These are phyloP conservation scores for Fringilla coelebs DNA, from an alignment of 2,797 vertebrate genomes.

Conservation along the genomic window DNA sequence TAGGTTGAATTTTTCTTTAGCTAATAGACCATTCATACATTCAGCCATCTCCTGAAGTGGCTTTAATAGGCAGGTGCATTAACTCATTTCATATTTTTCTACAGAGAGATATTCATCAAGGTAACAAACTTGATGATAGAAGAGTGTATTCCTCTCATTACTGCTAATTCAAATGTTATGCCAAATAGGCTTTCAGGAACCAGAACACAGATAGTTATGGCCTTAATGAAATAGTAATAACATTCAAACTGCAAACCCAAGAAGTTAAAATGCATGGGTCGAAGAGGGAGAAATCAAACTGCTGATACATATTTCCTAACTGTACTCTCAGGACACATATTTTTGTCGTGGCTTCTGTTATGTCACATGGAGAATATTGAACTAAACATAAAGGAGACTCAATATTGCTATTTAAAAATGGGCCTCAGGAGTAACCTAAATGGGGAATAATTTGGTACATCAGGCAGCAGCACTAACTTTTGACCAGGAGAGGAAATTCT, in stretches of 20 bases:
- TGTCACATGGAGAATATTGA: conserved; percentile 48
- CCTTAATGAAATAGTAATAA: conserved; percentile 36
- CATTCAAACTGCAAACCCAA: conserved; percentile 25
- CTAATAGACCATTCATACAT: neutral
- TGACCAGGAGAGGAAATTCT: conserved; percentile 39
- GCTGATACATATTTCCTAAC: conserved; percentile 36
- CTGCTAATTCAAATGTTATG: neutral
- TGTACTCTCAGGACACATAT: conserved; percentile 41
- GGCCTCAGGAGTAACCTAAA: conserved; percentile 34
- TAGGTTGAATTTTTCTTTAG: conserved; percentile 10
- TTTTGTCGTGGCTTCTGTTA: conserved; percentile 34
- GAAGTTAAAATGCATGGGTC: neutral
- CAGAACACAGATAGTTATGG: conserved; percentile 15
- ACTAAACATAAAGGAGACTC: conserved; percentile 27
- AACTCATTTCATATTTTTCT: conserved; percentile 21
- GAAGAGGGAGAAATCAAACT: conserved; percentile 30
- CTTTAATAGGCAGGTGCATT: conserved; percentile 23
- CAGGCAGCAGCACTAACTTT: conserved; percentile 37
- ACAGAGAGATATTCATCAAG: conserved; percentile 38
- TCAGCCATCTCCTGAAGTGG: conserved; percentile 9
- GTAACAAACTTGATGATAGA: conserved; percentile 43
- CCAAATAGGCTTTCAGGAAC: conserved; percentile 53
- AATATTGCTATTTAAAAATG: conserved; percentile 46
- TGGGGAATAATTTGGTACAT: conserved; percentile 30
- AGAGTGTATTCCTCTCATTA: conserved; percentile 20